Base-by-base conservation (phyloP, 2,888 invertebrate genomes). In the Muschampia plurimacula region DNA sequence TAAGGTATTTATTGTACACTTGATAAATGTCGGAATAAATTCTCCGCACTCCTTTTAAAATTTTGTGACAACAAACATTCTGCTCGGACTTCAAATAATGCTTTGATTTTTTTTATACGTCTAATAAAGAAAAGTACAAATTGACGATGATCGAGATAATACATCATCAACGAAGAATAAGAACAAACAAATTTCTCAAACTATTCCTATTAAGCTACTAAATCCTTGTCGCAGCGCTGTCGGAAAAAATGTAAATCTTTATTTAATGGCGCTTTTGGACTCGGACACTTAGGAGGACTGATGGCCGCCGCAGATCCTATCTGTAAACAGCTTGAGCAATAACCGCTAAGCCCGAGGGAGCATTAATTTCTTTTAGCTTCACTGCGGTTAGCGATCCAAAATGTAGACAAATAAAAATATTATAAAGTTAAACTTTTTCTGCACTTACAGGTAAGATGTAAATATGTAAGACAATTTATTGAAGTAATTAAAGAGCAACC, bases 241-340 rank as follows among this genome's bases (percentile, higher is more conserved):
- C 32, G 65, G 59, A 65, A 70, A 70, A 70, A 70, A 70, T 49
- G 57, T 65, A 70, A 70, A 70, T 70, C 65, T 64, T 64, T 70
- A 65, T 70, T 70, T 70, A 70, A 70, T 70, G 70, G 70, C 39
- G 55, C 70, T 66, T 66, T 66, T 59, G 59, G 57, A 41, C 66
- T 49, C 71, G 52, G 70, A 71, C 71, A 71, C 65, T 71, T 71
- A 71, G 71, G 60, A 66, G 70, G 70, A 71, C 71, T 66, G 71
- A 71, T 67, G 71, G 71, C 60, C 46, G 65, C 71, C 71, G 41
- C 71, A 66, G 71, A 71, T 72, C 63, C 63, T 72, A 67, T 72
- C 72, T 72, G 63, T 63, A 63, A 67, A 64, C 67, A 72, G 63
- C 62, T 49, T 67, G 72, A 67, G 63, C 67, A 67, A 72, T 72